Evolutionary conservation across 2,888 invertebrate genomes (phyloP), one percentile per base, ranked within the genome.

Genomic region (Salticus scenicus): DNA sequence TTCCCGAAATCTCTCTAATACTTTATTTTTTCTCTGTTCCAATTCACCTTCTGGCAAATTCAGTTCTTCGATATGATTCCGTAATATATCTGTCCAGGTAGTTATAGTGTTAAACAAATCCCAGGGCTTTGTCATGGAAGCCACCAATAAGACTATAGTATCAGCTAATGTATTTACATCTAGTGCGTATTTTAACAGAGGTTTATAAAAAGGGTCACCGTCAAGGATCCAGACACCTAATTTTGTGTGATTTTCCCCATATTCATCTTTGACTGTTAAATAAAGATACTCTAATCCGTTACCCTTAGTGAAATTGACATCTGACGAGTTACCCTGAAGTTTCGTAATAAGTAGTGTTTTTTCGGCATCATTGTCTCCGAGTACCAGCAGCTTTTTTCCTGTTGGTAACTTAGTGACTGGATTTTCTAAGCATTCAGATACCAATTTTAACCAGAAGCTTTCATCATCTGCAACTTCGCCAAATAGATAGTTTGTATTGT

Each of bases 81-180:
- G 95, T 37, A 93, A 90, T n/a, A 92, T 90, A 42, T 95, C 94
- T 0, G 96, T 95, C 98, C 98, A 98, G 90, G 95, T 95, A 90
- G 96, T 96, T 82, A 99, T 93, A 91, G 98, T 96, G 90, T 98
- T 97, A 88, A 98, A 93, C 90, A 99, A 94, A 88, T 95, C 95
- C 98, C 98, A 98, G 0, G 98, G 98, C 69, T 96, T 95, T 74
- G 97, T 96, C 98, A 99, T 98, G 63, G 98, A 96, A 67, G 97
- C 97, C 42, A 97, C 97, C 90, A 99, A 93, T 92, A 99, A 94
- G 87, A 98, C 95, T 91, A 98, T 93, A 63, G 97, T 97, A 92
- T 98, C 95, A 89, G 96, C 95, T 93, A 97, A 96, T 90, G 95
- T 96, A 90, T 96, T 95, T 91, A 96, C 95, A 88, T 94, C 96